Percentiles rank a stretch among this genome's conserved stretches.
Evolutionary conservation across 2,797 vertebrate species (phyloP).

Genomic region (Scleropages formosus): DNA sequence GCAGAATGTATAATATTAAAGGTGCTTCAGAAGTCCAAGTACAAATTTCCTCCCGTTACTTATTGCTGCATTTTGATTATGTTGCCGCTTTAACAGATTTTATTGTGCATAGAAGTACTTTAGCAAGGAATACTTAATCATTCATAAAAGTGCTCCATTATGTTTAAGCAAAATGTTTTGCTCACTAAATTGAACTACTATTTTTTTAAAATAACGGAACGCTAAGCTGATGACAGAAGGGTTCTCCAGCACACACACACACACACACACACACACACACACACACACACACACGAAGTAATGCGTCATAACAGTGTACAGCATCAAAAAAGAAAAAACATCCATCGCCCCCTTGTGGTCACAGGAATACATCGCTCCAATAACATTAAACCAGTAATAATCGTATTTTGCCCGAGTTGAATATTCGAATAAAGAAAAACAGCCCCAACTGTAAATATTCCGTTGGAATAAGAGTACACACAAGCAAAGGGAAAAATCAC

Average conservation of each 20-base stretch:
- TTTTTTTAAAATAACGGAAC: neutral
- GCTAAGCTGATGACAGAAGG: neutral
- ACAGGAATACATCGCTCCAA: neutral
- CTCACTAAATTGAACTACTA: neutral
- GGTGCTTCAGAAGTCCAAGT: too few relatives aligned
- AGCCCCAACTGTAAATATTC: neutral
- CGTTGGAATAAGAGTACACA: neutral
- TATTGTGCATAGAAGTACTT: too few relatives aligned
- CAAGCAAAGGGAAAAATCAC: too few relatives aligned
- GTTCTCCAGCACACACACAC: neutral
- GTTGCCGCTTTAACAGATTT: too few relatives aligned
- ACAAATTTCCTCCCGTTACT: too few relatives aligned
- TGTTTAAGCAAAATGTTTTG: neutral
- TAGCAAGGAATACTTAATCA: neutral
- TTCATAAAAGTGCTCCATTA: neutral
- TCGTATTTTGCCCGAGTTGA: constrained; percentile 8
- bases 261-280: too few relatives aligned
- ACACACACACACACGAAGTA: too few relatives aligned
- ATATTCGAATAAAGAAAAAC: constrained; percentile 5
- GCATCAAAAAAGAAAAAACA: too few relatives aligned
- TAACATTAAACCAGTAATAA: constrained; percentile 18
- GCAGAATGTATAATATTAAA: too few relatives aligned
- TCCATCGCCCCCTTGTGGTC: constrained; percentile 35
- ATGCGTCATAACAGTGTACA: too few relatives aligned
- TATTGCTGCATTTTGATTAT: too few relatives aligned